Evolutionary conservation across 1,140 invertebrate species (phyloP).

Genomic region (Bathynomus jamesi): DNA sequence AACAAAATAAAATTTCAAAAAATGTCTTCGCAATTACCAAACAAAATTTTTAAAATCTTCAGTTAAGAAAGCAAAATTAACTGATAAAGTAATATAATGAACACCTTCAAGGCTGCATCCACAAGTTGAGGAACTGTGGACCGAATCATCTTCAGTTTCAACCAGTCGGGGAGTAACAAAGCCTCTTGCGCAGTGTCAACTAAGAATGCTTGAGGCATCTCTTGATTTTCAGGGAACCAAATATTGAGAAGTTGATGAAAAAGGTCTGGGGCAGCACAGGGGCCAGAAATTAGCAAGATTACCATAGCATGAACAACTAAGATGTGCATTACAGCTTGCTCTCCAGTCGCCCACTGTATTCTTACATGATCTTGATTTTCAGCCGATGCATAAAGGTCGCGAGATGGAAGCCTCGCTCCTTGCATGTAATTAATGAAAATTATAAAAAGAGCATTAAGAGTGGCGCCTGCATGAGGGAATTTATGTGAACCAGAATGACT

Average conservation of each 20-base stretch:
- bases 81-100: too few species aligned
- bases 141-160: conserved; percentile 85
- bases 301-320: conserved; percentile 88
- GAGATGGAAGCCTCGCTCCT: conserved; percentile 47
- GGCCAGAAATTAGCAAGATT: conserved; percentile 77
- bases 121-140: conserved; percentile 73
- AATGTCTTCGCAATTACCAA: too few species aligned
- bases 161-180: conserved; percentile 83
- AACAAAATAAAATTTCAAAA: too few species aligned
- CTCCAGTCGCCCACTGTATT: conserved; percentile 75
- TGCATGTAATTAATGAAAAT: conserved; percentile 70
- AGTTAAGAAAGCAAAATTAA: too few species aligned
- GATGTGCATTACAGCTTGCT: conserved; percentile 75
- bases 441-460: conserved; percentile 64
- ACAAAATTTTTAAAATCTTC: too few species aligned
- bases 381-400: conserved; percentile 52
- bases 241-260: conserved; percentile 61
- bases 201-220: conserved; percentile 65
- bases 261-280: conserved; percentile 47
- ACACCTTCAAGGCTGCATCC: conserved; percentile 66
- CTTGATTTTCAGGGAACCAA: conserved; percentile 49
- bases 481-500: conserved; percentile 33
- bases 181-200: conserved; percentile 79
- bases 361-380: conserved; percentile 55
- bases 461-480: conserved; percentile 49